Base-by-base conservation (phyloP, 2,797 vertebrate genomes). In the Coreius guichenoti region DNA sequence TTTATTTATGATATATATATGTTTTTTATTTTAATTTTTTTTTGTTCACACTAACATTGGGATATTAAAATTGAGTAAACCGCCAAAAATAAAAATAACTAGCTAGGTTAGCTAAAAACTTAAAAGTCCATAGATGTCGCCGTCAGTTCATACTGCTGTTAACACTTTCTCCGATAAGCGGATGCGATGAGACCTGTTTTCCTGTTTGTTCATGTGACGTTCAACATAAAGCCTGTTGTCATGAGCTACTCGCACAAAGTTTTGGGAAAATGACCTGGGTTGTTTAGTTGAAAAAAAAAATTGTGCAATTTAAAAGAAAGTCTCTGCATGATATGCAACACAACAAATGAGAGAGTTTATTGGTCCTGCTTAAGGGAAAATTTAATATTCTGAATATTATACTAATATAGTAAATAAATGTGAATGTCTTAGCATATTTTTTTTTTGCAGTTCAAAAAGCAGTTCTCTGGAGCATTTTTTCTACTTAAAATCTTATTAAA, bases 281-380 rank as follows among this genome's bases (percentile, higher is more conserved):
- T 77, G 33, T 58, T 77, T 39, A 58, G n/a, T 3, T 39, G 2
- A 77, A 58, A 76, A 61, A 77, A 77, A 58, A 76, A 61, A 77
- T n/a, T 47, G 7, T 17, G 39, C 69, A 29, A 47, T 26, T 47
- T 8, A 39, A 77, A 78, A 61, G 23, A 39, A 77, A 77, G 7
- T 39, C 33, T 36, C 49, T 56, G 23, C 21, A 31, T 75, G 49
- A 75, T 75, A 54, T 23, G 73, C 29, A 36, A 39, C 51, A 54
- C 26, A 74, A 31, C 9, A 75, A 21, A 54, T 54, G 9, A 75
- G 17, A 16, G 8, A 26, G 4, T 43, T 58, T n/a, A 14, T 26
- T 26, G 14, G 23, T 13, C 33, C 2, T 61, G 76, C 56, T 78
- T 45, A 63, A 19, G 36, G n/a, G 23, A 78, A 63, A 63, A 43